Evolutionary conservation across 2,797 vertebrate species (phyloP).

Genomic region (Apodemus agrarius): DNA sequence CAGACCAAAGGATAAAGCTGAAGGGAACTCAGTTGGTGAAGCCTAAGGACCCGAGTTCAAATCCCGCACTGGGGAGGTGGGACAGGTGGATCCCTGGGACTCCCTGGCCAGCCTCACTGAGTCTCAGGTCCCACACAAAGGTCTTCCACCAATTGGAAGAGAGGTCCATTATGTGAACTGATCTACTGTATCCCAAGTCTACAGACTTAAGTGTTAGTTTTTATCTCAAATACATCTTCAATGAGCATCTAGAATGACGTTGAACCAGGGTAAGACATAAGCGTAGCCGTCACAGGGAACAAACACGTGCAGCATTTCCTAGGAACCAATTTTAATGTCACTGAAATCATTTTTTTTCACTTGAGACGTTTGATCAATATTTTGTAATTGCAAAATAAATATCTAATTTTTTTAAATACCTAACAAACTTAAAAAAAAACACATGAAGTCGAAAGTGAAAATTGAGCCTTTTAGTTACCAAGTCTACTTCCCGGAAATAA

Average conservation of each 20-base stretch:
- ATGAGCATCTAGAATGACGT: neutral
- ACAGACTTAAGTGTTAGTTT: neutral
- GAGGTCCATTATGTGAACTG: neutral
- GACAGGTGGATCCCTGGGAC: neutral
- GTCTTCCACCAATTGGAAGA: neutral
- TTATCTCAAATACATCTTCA: neutral
- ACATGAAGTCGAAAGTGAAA: neutral
- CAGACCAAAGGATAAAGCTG: neutral
- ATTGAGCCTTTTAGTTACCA: neutral
- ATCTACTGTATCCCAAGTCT: neutral
- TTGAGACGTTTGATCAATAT: neutral
- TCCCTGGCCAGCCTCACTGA: neutral
- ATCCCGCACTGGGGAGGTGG: neutral
- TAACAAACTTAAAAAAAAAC: neutral
- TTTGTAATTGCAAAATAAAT: neutral
- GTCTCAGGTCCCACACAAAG: neutral
- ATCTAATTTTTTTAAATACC: neutral
- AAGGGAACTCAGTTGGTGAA: neutral
- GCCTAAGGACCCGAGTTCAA: neutral
- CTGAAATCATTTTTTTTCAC: slow-evolving; percentile 34
- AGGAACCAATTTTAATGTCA: slow-evolving; percentile 6
- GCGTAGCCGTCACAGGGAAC: neutral
- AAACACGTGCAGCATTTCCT: neutral
- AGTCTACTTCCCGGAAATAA: neutral
- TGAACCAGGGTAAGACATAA: neutral